Conservation (phyloP, 2,888 invertebrate genomes). For the Agonopterix alstromeriana region DNA sequence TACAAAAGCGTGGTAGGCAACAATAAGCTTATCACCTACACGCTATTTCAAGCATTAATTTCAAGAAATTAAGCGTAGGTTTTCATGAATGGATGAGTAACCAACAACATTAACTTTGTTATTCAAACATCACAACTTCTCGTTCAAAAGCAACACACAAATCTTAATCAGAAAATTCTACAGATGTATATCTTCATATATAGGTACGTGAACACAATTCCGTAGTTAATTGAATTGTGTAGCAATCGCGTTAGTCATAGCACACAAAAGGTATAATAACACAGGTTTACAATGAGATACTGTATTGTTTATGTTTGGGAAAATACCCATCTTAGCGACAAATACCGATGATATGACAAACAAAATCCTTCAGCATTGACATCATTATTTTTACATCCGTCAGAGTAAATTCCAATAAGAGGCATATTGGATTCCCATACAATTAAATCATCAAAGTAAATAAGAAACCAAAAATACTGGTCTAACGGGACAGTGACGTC, state of each 20-base stretch:
- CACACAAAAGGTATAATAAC: slow-evolving; percentile 2
- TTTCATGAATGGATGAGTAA: slow-evolving; percentile 16
- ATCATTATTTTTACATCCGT: background rate
- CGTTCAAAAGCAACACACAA: background rate
- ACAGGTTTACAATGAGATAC: no score
- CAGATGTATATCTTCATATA: background rate
- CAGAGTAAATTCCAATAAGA: background rate
- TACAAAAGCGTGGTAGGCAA: background rate
- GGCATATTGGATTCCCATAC: background rate
- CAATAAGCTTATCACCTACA: slow-evolving; percentile 10
- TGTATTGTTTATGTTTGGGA: background rate
- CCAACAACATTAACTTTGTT: slow-evolving; percentile 9
- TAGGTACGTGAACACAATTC: slow-evolving; percentile 26
- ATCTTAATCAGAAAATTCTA: background rate
- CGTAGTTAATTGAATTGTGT: slow-evolving; percentile 37
- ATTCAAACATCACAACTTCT: background rate
- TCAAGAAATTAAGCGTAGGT: slow-evolving; percentile 19
- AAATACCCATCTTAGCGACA: background rate
- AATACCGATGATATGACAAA: background rate
- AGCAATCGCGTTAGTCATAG: slow-evolving; percentile 29
- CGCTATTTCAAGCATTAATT: slow-evolving; percentile 8
- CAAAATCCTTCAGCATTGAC: background rate
- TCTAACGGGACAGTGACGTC: slow-evolving; percentile 28
- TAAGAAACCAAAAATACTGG: no score
- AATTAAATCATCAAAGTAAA: no score